phyloP scores from a whole-genome alignment of 2,113 vertebrate genomes.

The Mastomys natalensis region DNA sequence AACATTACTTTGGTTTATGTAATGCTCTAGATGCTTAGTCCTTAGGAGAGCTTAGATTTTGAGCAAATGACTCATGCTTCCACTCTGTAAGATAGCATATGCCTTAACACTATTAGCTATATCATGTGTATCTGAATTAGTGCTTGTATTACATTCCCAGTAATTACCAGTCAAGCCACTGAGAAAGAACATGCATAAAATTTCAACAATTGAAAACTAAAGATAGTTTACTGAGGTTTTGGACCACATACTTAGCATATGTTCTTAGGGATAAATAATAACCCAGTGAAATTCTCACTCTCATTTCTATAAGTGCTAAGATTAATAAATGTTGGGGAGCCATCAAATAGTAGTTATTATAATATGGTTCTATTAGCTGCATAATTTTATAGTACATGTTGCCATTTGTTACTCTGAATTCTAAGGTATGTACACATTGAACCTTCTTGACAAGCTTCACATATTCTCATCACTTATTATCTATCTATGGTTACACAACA shows the following conservation, averaged over 20 bases:
- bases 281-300: background rate
- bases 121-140: constrained; percentile 15
- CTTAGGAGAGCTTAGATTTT: constrained; percentile 29
- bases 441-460: background rate
- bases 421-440: background rate
- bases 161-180: background rate
- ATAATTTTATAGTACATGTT: background rate
- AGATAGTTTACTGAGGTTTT: background rate
- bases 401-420: background rate
- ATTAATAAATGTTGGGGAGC: background rate
- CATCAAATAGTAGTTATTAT: background rate
- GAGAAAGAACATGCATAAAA: background rate
- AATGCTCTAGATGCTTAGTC: constrained; percentile 52
- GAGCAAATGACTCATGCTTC: background rate
- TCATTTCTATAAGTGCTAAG: background rate
- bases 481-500: background rate
- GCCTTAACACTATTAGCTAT: background rate
- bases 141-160: constrained; percentile 1
- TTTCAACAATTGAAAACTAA: background rate
- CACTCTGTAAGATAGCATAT: background rate
- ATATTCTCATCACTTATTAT: background rate
- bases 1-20: constrained; percentile 16
- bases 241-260: background rate
- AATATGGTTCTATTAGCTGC: background rate
- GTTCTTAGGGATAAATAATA: background rate